phyloP scores from a whole-genome alignment of 1,140 invertebrate species.

The Hormaphis cornu region DNA sequence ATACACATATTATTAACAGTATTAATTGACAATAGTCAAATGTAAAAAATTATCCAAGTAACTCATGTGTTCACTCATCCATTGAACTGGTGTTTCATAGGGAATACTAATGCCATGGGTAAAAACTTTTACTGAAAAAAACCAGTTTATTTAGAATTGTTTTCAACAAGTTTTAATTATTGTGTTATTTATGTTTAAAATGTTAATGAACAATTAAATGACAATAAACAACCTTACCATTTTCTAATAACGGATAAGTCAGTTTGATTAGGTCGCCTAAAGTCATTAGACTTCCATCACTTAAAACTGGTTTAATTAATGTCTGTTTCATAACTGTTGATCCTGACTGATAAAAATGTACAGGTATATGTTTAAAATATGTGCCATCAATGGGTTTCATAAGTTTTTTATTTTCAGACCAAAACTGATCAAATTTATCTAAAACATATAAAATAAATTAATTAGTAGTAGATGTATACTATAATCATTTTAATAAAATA shows the following conservation, averaged over 20 bases:
- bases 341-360: conserved; percentile 75
- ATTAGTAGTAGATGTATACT: background rate
- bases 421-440: conserved; percentile 99
- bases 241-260: conserved; percentile 48
- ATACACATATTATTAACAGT: background rate
- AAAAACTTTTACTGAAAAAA: conserved; percentile 59
- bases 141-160: background rate
- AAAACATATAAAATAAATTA: conserved; percentile 40
- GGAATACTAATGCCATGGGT: conserved; percentile 86
- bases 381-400: conserved; percentile 75
- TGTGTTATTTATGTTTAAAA: too few species aligned
- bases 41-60: conserved; percentile 99
- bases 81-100: conserved; percentile 84
- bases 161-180: too few species aligned
- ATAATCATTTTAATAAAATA: background rate
- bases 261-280: conserved; percentile 61
- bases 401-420: conserved; percentile 87
- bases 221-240: conserved; percentile 26
- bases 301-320: conserved; percentile 63
- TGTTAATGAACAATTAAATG: too few species aligned
- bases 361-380: conserved; percentile 89
- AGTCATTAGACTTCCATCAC: conserved; percentile 63
- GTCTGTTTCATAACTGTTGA: conserved; percentile 56
- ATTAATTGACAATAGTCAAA: conserved; percentile 42
- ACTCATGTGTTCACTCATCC: conserved; percentile 94